Base-by-base conservation (phyloP, 2,888 invertebrate genomes). In the Papilio elwesi region DNA sequence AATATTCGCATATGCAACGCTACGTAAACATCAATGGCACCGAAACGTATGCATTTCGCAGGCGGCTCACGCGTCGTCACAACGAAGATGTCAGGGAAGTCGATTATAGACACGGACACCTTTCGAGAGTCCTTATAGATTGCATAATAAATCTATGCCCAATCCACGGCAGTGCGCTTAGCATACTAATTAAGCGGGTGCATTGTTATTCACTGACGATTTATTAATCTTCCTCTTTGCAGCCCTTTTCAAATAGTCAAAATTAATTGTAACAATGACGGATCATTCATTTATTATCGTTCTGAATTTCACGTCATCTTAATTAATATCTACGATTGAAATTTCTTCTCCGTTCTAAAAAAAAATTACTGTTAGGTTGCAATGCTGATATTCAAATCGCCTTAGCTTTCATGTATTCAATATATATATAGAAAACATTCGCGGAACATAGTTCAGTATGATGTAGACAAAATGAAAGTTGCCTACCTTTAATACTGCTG, bases 401-500 rank as follows among this genome's bases (percentile, higher is more conserved):
- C 8, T 59, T 38, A 38, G 59, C 59, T 4, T 38, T 9, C 9
- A 36, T 59, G 9, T 57, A 38, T 38, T n/a, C 8, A 38, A 38
- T 38, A 38, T 9, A 38, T 9, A 13, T 57, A 43, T 9, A 43
- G 12, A 51, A n/a, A 52, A 49, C 10, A 6, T 57, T 71, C 71
- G 65, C 71, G 10, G 7, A 57, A 55, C 65, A 1, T 65, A 12
- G 9, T 63, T 16, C 3, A 59, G 16, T 49, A 49, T 47, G 43
- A 16, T 26, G 63, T 51, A 43, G 26, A 65, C 36, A 65, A n/a
- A 69, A 62, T 16, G 76, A 55, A 15, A 71, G 4, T 26, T 4
- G 4, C 81, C 82, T 82, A 94, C 94, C 95, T 87, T 94, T 94
- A 73, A 95, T 94, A 75, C 95, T 95, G 79, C 92, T 93, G 83